These are phyloP conservation scores for Diplosoma virens DNA, from an alignment of 23 tunicate species.

Conservation along the genomic window DNA sequence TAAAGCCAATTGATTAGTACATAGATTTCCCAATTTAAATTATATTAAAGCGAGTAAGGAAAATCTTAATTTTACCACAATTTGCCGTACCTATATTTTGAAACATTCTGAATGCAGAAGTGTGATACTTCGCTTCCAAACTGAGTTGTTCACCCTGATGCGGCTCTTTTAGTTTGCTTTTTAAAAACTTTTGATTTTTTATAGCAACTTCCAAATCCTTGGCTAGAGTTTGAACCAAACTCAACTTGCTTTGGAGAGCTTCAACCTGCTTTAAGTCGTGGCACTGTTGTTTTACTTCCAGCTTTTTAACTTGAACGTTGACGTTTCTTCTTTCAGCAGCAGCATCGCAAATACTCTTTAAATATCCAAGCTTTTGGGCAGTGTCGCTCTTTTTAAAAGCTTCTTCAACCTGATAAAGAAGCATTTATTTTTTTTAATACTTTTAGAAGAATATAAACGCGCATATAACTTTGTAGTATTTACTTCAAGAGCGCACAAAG, in stretches of 20 bases:
- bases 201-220: slow-evolving; percentile 24
- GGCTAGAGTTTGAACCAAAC: slow-evolving; percentile 7
- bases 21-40: too few relatives aligned
- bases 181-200: not conserved
- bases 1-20: too few relatives aligned
- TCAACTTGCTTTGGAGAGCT: slow-evolving; percentile 21
- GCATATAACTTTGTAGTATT: too few relatives aligned
- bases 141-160: slow-evolving; percentile 18
- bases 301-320: not conserved
- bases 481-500: too few relatives aligned
- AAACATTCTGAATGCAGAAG: slow-evolving; percentile 7
- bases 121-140: slow-evolving; percentile 39
- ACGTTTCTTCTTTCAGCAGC: not conserved
- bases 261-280: slow-evolving; percentile 3
- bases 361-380: not conserved
- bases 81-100: slow-evolving; percentile 31
- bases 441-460: too few relatives aligned
- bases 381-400: not conserved
- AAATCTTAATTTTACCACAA: too few relatives aligned
- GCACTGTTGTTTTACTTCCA: not conserved
- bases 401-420: slow-evolving; percentile 22
- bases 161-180: slow-evolving; percentile 14
- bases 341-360: not conserved
- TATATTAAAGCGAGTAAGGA: too few relatives aligned
- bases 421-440: too few relatives aligned